Evolutionary conservation across 2,888 invertebrate species (phyloP).

Genomic region (Napeogenes sylphis): DNA sequence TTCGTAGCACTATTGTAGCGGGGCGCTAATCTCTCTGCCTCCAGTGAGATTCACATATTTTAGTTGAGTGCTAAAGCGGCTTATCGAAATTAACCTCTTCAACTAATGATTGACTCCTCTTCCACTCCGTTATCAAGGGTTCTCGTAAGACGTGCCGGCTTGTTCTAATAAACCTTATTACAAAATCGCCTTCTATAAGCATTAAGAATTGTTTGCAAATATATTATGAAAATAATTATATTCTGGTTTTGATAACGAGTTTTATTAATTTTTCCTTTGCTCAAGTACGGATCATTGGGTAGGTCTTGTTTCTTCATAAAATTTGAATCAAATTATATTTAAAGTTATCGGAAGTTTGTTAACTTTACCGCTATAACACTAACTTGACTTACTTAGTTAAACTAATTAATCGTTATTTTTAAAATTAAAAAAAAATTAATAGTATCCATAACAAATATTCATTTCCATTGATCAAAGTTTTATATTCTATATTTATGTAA

Average conservation of each 20-base stretch:
- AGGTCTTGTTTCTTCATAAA: constrained; percentile 21
- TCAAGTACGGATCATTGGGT: constrained; percentile 28
- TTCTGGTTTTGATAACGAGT: constrained; percentile 18
- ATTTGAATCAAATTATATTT: too few species aligned
- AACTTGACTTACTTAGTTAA: too few species aligned
- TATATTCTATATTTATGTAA: too few species aligned
- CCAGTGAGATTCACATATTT: constrained; percentile 40
- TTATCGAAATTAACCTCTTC: constrained; percentile 73
- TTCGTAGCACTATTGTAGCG: constrained; percentile 11
- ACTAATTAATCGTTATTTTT: too few species aligned
- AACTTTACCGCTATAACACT: too few species aligned
- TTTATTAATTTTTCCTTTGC: constrained; percentile 30
- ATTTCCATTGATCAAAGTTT: too few species aligned
- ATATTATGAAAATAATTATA: constrained; percentile 7
- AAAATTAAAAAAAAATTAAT: too few species aligned
- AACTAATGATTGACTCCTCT: constrained; percentile 60
- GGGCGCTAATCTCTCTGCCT: constrained; percentile 19
- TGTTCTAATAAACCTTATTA: constrained; percentile 33
- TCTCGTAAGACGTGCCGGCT: constrained; percentile 22
- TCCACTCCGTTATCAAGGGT: constrained; percentile 52
- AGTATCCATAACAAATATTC: too few species aligned
- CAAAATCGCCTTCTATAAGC: constrained; percentile 22
- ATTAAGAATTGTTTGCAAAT: constrained; percentile 12
- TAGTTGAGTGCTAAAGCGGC: constrained; percentile 58
- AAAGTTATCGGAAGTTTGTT: too few species aligned